phyloP scores from a whole-genome alignment of 2,888 invertebrate genomes.

The Drosophila nr. perissopoda region DNA sequence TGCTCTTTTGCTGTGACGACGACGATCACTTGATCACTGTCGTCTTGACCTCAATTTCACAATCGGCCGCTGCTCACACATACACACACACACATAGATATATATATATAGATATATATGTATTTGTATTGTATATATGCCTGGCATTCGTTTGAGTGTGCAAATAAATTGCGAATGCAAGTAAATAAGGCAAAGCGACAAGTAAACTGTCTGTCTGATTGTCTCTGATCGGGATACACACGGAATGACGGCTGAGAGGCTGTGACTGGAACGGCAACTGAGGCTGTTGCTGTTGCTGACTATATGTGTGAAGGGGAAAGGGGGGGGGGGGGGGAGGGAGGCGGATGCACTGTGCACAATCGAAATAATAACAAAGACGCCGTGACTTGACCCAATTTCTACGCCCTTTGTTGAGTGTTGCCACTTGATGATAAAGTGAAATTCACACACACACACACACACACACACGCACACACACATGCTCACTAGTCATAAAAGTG shows the following conservation, averaged over 20 bases:
- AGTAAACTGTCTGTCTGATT: conserved; percentile 14
- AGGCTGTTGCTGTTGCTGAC: conserved; percentile 1
- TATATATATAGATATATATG: background rate
- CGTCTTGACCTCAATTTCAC: conserved; percentile 74
- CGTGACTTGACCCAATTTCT: conserved; percentile 83
- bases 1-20: conserved; percentile 30
- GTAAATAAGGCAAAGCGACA: conserved; percentile 57
- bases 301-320: conserved; percentile 1
- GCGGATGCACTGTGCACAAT: conserved; percentile 24
- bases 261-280: conserved; percentile 4
- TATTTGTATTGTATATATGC: background rate
- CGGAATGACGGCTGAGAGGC: conserved; percentile 1
- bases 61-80: conserved; percentile 39
- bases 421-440: conserved; percentile 72
- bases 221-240: conserved; percentile 17
- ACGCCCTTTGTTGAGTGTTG: conserved; percentile 69
- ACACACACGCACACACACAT: conserved; percentile 18
- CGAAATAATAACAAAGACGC: conserved; percentile 50
- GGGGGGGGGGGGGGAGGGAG: background rate
- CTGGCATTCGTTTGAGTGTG: conserved; percentile 7
- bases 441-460: conserved; percentile 28
- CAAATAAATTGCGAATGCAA: conserved; percentile 47
- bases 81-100: conserved; percentile 1
- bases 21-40: conserved; percentile 57
- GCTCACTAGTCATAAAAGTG: conserved; percentile 38